Conservation (phyloP, 1,140 invertebrate genomes). For the Lepidurus couesii region DNA sequence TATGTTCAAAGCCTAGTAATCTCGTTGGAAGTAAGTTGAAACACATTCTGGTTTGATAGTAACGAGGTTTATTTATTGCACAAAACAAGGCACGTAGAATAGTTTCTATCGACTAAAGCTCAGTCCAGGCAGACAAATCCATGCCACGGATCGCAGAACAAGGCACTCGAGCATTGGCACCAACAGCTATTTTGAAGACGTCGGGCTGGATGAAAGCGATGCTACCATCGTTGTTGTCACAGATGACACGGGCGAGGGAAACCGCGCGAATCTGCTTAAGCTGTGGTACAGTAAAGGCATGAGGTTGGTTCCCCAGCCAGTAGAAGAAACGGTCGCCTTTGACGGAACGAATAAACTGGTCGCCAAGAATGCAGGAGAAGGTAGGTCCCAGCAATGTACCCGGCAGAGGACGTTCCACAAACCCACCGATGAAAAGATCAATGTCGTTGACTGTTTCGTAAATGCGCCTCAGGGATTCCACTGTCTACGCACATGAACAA, state of each 20-base stretch:
- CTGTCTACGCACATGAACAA: constrained; percentile 51
- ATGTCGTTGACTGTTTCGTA: constrained; percentile 74
- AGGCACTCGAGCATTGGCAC: background rate
- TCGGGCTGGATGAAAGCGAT: constrained; percentile 44
- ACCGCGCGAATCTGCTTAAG: constrained; percentile 75
- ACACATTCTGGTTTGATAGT: too few species aligned
- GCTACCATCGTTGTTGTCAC: constrained; percentile 73
- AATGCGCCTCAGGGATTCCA: constrained; percentile 55
- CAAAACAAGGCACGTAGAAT: too few species aligned
- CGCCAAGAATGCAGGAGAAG: constrained; percentile 52
- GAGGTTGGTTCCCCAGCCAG: constrained; percentile 49
- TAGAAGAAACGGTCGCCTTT: constrained; percentile 52
- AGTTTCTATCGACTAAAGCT: too few species aligned
- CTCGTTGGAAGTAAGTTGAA: too few species aligned
- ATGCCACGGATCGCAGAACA: background rate
- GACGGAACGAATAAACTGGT: constrained; percentile 48
- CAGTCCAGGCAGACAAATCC: background rate
- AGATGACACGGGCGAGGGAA: constrained; percentile 73
- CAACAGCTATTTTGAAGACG: constrained; percentile 44
- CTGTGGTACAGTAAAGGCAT: constrained; percentile 55
- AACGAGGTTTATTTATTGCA: too few species aligned
- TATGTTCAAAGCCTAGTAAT: too few species aligned
- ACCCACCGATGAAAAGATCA: constrained; percentile 77
- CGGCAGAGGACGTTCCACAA: constrained; percentile 45
- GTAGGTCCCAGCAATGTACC: constrained; percentile 52